These are phyloP conservation scores for Megaceryle maxima DNA, from an alignment of 2,113 vertebrate genomes.

Conservation along the genomic window DNA sequence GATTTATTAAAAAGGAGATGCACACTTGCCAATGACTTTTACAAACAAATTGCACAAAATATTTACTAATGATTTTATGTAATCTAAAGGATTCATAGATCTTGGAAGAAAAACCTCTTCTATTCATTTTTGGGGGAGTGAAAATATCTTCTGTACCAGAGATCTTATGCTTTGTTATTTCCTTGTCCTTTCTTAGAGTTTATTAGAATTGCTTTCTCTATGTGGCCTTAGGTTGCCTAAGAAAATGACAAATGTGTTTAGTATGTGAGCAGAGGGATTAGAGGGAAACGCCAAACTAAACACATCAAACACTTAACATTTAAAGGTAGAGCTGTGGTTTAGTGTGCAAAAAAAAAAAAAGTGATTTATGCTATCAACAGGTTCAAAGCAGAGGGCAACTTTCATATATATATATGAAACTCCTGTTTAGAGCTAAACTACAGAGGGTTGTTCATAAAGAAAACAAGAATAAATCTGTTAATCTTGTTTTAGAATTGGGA, in stretches of 20 bases:
- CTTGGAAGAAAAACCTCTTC: not conserved
- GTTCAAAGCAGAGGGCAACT: not conserved
- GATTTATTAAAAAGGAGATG: not conserved
- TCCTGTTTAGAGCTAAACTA: not conserved
- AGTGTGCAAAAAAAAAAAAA: not conserved
- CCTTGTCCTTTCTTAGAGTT: not conserved
- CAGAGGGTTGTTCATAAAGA: not conserved
- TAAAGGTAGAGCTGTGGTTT: not conserved
- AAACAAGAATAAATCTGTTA: not conserved
- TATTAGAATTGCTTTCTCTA: not conserved
- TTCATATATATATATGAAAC: not conserved
- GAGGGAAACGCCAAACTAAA: not conserved
- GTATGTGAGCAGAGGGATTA: not conserved
- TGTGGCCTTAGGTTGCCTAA: not conserved
- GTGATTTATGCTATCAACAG: not conserved
- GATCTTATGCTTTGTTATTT: not conserved
- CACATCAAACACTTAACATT: not conserved
- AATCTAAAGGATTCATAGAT: not conserved
- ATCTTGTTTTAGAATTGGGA: not conserved
- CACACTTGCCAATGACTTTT: not conserved
- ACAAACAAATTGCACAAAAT: accelerated
- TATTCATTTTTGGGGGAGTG: accelerated
- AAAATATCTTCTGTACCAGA: not conserved
- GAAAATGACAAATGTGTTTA: not conserved
- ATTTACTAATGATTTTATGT: not conserved